Conservation (phyloP, 2,888 invertebrate species). For the Cylindroiulus punctatus region DNA sequence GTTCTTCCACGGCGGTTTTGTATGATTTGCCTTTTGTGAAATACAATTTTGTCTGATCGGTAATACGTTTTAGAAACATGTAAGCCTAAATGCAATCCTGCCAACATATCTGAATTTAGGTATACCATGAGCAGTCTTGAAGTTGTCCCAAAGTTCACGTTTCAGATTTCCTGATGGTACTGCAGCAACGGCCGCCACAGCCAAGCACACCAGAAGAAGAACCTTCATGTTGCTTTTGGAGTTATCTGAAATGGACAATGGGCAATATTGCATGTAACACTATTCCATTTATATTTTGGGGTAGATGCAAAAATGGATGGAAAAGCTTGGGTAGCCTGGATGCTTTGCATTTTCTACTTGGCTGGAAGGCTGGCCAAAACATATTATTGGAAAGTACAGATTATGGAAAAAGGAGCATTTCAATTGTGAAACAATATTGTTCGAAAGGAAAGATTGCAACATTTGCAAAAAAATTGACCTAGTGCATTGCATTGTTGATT, state of each 20-base stretch:
- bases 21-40: background rate
- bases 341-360: no score
- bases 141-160: background rate
- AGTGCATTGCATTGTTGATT: no score
- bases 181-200: background rate
- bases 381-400: no score
- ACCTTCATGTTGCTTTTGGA: background rate
- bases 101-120: background rate
- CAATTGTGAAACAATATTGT: no score
- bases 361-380: no score
- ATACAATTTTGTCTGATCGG: background rate
- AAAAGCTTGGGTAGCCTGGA: no score
- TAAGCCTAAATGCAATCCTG: no score
- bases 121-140: background rate
- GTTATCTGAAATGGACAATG: background rate
- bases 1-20: conserved; percentile 39
- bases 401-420: no score
- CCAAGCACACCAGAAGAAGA: background rate
- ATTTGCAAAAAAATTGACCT: no score
- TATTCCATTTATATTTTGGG: background rate
- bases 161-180: background rate
- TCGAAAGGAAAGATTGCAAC: no score
- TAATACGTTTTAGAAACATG: no score
- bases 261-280: background rate
- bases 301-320: no score